Base-by-base conservation (phyloP, 2,888 invertebrate genomes). In the Ametastegia equiseti region DNA sequence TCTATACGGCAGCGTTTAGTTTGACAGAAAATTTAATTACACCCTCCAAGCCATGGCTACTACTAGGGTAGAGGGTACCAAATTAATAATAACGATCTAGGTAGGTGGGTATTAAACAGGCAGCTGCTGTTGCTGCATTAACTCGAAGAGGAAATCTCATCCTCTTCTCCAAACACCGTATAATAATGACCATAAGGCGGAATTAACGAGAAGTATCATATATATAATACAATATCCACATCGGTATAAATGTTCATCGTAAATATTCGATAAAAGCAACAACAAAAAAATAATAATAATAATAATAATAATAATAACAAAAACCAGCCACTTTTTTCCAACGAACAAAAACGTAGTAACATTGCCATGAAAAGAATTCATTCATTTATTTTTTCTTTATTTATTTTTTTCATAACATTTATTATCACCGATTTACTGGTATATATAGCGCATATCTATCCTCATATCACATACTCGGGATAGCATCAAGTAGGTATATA, bases 21-120 rank as follows among this genome's bases (percentile, higher is more conserved):
- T 71, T 71, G 69, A 30, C 45, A 45, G 69, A 71, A 71, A 71
- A 71, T 71, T 71, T 71, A 71, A 71, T 71, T 45, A 71, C 69
- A 45, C 36, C 1, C 6, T 71, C n/a, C 9, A 67, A 4, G 39
- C 11, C n/a, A n/a, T n/a, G n/a, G n/a, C n/a, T n/a, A n/a, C n/a
- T n/a, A n/a, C n/a, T 45, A 4, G 69, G 27, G 60, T 6, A 60
- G 27, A 60, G 60, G 15, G 5, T 42, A 9, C 60, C 15, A 60
- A 60, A 60, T 60, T 60, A 60, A 30, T 60, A 60, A 60, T 60
- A 60, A 60, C 60, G 27, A 60, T 63, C 15, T 63, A n/a, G n/a
- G 30, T 67, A 67, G 33, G 65, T 67, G 27, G 30, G 60, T 27
- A 13, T 60, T 60, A 60, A 60, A 60, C 60, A 11, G 15, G 47